phyloP scores from a whole-genome alignment of 2,888 invertebrate genomes.

The Synanthedon vespiformis region DNA sequence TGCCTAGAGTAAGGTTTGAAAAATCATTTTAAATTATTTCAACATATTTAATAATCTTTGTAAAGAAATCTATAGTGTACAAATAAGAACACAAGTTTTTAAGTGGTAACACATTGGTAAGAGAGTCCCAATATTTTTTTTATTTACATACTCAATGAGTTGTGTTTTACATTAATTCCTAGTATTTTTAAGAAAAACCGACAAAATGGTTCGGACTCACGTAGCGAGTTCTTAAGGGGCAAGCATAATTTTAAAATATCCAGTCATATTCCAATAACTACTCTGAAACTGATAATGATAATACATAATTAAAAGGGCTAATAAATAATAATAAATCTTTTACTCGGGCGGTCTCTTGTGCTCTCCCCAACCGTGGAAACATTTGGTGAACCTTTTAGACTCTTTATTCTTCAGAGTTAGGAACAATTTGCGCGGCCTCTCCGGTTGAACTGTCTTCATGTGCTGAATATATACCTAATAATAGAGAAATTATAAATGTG shows the following conservation, averaged over 20 bases:
- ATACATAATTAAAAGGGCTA: not conserved
- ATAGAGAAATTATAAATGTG: not conserved
- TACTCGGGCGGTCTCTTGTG: constrained; percentile 86
- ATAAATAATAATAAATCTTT: constrained; percentile 13
- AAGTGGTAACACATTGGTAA: too few species aligned
- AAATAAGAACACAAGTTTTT: too few species aligned
- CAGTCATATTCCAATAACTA: not conserved
- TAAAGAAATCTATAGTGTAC: too few species aligned
- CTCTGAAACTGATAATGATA: not conserved
- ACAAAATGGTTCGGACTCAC: too few species aligned
- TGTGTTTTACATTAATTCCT: too few species aligned
- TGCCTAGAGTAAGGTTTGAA: too few species aligned
- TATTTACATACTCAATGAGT: too few species aligned
- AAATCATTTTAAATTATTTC: too few species aligned
- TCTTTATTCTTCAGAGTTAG: constrained; percentile 97
- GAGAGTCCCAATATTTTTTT: too few species aligned
- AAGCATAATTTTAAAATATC: not conserved
- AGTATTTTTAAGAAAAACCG: too few species aligned
- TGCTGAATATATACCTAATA: constrained; percentile 97
- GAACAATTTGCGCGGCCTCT: constrained; percentile 89
- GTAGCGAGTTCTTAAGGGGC: too few species aligned
- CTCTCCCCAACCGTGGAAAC: constrained; percentile 98
- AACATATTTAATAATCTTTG: too few species aligned
- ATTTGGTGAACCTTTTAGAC: constrained; percentile 93
- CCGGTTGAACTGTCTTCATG: constrained; percentile 94